Conservation (phyloP, 2,797 vertebrate genomes). For the Melanotaenia pygmaea region DNA sequence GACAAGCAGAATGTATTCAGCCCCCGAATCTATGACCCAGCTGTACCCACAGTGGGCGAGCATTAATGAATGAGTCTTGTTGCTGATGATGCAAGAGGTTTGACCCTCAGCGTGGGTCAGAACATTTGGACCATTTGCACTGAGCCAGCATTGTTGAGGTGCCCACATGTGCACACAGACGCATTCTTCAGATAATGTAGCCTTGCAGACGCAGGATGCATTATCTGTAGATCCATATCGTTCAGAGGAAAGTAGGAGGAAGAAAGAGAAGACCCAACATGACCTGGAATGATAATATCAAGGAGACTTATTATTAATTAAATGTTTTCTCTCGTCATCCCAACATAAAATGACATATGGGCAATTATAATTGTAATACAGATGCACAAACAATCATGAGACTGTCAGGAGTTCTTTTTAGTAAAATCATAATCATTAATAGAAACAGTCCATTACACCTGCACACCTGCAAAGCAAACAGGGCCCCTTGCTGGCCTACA, state of each 20-base stretch:
- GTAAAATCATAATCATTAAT: slow-evolving; percentile 11
- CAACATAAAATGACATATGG: neutral
- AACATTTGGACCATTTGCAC: slow-evolving; percentile 42
- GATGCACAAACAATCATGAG: neutral
- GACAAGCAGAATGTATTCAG: slow-evolving; percentile 39
- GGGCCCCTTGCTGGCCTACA: slow-evolving; percentile 31
- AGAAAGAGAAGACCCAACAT: slow-evolving; percentile 8
- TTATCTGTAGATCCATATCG: slow-evolving; percentile 40
- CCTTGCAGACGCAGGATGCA: slow-evolving; percentile 10
- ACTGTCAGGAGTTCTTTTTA: neutral
- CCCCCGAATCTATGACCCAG: slow-evolving; percentile 8
- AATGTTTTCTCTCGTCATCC: neutral
- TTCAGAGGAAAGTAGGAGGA: neutral
- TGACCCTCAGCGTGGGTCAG: slow-evolving; percentile 50
- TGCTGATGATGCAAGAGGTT: slow-evolving; percentile 51
- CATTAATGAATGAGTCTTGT: slow-evolving; percentile 61
- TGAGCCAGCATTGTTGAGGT: slow-evolving; percentile 59
- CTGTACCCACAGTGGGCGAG: slow-evolving; percentile 15
- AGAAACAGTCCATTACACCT: slow-evolving; percentile 11
- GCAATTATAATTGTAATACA: neutral
- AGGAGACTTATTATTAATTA: neutral
- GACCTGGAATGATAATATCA: neutral
- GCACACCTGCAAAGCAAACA: slow-evolving; percentile 36
- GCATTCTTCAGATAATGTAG: slow-evolving; percentile 31
- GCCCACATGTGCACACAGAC: slow-evolving; percentile 40